Conservation (phyloP, 2,797 vertebrate species). For the Sebastes vulpes region DNA sequence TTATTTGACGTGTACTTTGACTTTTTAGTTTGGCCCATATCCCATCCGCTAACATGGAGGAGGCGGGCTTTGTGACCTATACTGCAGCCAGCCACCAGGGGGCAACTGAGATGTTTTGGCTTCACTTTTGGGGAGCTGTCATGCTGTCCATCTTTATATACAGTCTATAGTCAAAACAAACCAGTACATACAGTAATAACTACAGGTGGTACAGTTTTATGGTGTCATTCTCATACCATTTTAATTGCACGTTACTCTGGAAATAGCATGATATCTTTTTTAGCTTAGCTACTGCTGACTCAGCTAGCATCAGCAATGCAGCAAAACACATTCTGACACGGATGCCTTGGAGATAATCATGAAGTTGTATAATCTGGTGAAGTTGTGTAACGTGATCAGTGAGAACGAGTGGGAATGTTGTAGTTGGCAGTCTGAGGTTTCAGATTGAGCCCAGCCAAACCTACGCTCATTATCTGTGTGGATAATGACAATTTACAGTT, state of each 20-base stretch:
- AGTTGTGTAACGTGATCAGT: conserved; percentile 11
- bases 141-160: too few species aligned
- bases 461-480: neutral
- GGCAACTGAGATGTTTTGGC: too few species aligned
- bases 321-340: neutral
- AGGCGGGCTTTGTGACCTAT: too few species aligned
- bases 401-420: neutral
- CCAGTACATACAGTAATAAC: neutral
- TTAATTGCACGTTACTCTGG: neutral
- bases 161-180: neutral
- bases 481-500: conserved; percentile 1
- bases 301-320: neutral
- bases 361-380: conserved; percentile 18
- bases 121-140: too few species aligned
- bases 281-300: neutral
- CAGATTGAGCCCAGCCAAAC: neutral
- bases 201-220: neutral
- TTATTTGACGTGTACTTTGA: too few species aligned
- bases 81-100: too few species aligned
- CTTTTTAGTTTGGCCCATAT: too few species aligned
- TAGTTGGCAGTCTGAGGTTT: conserved; percentile 22
- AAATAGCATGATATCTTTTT: neutral
- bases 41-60: too few species aligned
- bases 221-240: neutral
- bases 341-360: neutral